Base-by-base conservation (phyloP, 1,140 invertebrate species). In the Meloidogyne exigua region DNA sequence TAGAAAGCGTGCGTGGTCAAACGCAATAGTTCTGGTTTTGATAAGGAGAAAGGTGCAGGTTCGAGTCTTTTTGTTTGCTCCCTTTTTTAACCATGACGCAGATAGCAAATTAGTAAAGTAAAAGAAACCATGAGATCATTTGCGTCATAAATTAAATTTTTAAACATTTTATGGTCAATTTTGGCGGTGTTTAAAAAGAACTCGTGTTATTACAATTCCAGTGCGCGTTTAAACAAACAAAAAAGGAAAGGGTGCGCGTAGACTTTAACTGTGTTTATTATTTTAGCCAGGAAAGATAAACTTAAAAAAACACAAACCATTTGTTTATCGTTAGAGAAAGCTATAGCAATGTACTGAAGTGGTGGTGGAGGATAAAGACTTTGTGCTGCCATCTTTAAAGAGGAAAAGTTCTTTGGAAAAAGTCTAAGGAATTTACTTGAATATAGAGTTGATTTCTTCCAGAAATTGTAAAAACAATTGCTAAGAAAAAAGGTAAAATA, bases 381-480 rank as follows among this genome's bases (percentile, higher is more conserved):
- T 42, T 68, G 66, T 32, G 66, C 66, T n/a, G 66, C 9, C 66
- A 68, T 68, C 66, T 68, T 28, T 39, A 67, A 28, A 3, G 44
- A 57, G 1, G 18, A 7, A n/a, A 57, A n/a, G 7, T 7, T 7
- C 9, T n/a, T 4, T 57, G 5, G 0, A 57, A 21, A 57, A 57
- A n/a, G 7, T 5, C 5, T 57, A 10, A n/a, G 13, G 7, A 57
- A n/a, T 57, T 57, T n/a, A 57, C 49, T n/a, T 57, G 49, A 57
- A 57, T 57, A 57, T 57, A 57, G 7, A 57, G n/a, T n/a, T 57
- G 49, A 57, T 57, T 57, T n/a, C 18, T 57, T 5, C n/a, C 49
- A 57, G 49, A 57, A 57, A 57, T 57, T 57, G 49, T 57, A 10
- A 57, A 57, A 57, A 57, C 18, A 57, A 57, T 57, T 57, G 49